Evolutionary conservation across 2,113 vertebrate genomes (phyloP), one percentile per base, ranked within the genome.

Genomic region (Gallinago jamesoni): DNA sequence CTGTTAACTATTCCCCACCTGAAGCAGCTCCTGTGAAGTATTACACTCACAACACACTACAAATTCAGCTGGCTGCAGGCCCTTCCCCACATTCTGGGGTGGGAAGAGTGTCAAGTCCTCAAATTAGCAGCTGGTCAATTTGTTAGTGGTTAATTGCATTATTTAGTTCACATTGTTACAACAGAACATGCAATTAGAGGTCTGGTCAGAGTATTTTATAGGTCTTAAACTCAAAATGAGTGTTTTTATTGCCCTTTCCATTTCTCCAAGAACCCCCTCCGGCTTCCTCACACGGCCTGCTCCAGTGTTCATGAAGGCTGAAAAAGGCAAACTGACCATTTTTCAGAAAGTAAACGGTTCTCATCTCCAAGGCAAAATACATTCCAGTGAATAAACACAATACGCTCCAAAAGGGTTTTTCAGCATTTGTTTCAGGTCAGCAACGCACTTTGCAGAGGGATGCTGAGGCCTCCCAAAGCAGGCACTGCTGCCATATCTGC

Each of bases 291-390:
- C 31, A 80, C 12, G 1, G 47, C 23, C 28, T 87, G 41, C 62
- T 73, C 30, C 72, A 55, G 37, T 9, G 24, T 62, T 94, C 52
- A 27, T 0, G 1, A 87, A 91, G 69, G 43, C 70, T 94, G 87
- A 90, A 93, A 93, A 90, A 79, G 81, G 64, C 87, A 93, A 75
- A 94, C 56, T 22, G 37, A 76, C 33, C 60, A 41, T 90, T 94
- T 96, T 80, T 84, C 85, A 87, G 60, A 39, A 8, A 94, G 31
- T 67, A 90, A 95, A 68, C 48, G 14, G 12, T 56, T 96, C 60
- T 90, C 27, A 75, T 93, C 94, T 95, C 89, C 27, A 55, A 95
- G 64, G 77, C 92, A 97, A 96, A 97, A 96, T 92, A 82, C 35
- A 90, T 93, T 94, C 77, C 85, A 75, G 66, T 87, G 89, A 90